phyloP scores from a whole-genome alignment of 1,140 invertebrate genomes.

The Zaprionus davidi region DNA sequence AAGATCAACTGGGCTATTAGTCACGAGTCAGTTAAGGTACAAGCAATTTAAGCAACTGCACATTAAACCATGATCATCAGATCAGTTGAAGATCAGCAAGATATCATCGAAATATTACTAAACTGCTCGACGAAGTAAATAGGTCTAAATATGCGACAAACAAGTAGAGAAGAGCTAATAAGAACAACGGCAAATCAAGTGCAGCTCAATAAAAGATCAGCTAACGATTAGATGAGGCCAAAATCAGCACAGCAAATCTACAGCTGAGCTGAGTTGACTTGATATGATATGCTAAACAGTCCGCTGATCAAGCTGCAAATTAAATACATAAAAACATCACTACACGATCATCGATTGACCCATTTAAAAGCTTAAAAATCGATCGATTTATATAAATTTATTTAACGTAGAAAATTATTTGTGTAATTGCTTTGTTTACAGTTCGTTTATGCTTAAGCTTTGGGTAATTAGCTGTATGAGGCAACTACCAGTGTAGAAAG shows the following conservation, averaged over 20 bases:
- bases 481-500: slow-evolving; percentile 59
- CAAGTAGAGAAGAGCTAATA: too few relatives aligned
- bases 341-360: neutral
- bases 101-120: too few relatives aligned
- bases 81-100: neutral
- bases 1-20: too few relatives aligned
- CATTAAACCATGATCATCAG: neutral
- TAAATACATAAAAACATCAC: neutral
- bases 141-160: too few relatives aligned
- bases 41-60: too few relatives aligned
- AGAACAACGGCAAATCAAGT: too few relatives aligned
- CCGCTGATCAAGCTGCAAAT: neutral
- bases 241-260: neutral
- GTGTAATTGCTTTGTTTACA: slow-evolving; percentile 41
- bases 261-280: neutral
- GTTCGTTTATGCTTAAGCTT: slow-evolving; percentile 69
- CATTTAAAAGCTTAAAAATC: neutral
- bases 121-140: too few relatives aligned
- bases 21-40: too few relatives aligned
- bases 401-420: slow-evolving; percentile 18
- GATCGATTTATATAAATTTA: slow-evolving; percentile 5
- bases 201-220: neutral
- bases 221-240: too few relatives aligned
- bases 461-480: slow-evolving; percentile 83
- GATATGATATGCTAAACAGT: too few relatives aligned